Base-by-base conservation (phyloP, 2,113 vertebrate species). In the Balaeniceps rex region DNA sequence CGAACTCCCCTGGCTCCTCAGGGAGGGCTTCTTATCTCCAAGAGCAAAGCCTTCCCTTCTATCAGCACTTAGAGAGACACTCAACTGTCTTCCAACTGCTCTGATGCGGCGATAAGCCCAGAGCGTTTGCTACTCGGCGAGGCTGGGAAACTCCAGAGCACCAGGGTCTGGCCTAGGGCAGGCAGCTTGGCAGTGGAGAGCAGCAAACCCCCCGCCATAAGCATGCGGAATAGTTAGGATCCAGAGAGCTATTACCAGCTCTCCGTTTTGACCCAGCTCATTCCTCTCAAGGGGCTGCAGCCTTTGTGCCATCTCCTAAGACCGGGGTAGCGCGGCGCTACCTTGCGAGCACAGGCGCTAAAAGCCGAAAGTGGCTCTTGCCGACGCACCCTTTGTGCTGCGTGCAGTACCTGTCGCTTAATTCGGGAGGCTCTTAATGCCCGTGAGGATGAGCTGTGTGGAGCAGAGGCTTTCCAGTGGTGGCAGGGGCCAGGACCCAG, bases 1-100 rank as follows among this genome's bases (percentile, higher is more conserved):
- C 95, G 77, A 61, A 74, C 95, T 87, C 58, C 65, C 92, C 95
- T 86, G 95, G 93, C 80, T 68, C 88, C 94, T 75, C 95, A 81
- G 83, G 91, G 96, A 92, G 80, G 72, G 87, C 47, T 29, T 28
- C 95, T 97, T 97, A 97, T 97, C 97, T 97, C 29, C 68, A 0
- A 34, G 38, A 83, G 95, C 97, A 97, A 97, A 97, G 96, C 95
- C 74, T 61, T 83, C 85, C 89, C 95, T 84, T 28, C 96, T 94
- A 91, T 97, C 97, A 57, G 91, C 21, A 1, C 92, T 90, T 3
- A 4, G 38, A 75, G 87, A 89, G 97, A 94, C 96, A 97, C 94
- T 8, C 97, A 97, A 97, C 97, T 97, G 97, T 96, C 97, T 93
- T 8, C 96, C 90, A 97, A 97, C 97, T 55, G 97, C 96, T 96